Base-by-base conservation (phyloP, 2,888 invertebrate genomes). In the Lasioglossum malachurum region DNA sequence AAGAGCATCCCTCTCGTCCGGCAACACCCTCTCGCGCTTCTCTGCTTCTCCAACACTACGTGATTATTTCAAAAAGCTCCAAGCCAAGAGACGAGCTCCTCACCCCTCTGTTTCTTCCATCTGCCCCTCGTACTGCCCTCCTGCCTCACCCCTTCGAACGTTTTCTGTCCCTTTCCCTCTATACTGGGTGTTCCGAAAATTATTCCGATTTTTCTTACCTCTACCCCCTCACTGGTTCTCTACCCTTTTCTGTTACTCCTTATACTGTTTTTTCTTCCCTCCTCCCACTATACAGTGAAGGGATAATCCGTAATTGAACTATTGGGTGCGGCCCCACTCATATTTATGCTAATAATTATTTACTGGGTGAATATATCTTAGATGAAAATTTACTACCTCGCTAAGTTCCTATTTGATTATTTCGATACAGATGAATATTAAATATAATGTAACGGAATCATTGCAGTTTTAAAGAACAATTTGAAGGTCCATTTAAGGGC, bases 1-100 rank as follows among this genome's bases (percentile, higher is more conserved):
- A 31, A 31, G 67, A 67, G 35, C 23, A 35, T 67, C 67, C 67
- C 88, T 74, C 86, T 83, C 88, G 85, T 67, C 87, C 84, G 78
- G 82, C 87, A 77, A 72, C 87, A 89, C 86, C 85, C 90, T 88
- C 88, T 88, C 85, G 84, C 84, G 83, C 90, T 87, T 84, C 82
- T 83, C 89, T 90, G 93, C 92, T 91, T 91, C 91, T 91, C 88
- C 88, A 93, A 94, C 92, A 91, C 92, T 93, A 93, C 93, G 94
- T 94, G 94, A 94, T 94, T 94, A 94, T 93, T 94, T 93, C 90
- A 93, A 93, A 94, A 94, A 91, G 91, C 92, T 93, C 85, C 67
- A 84, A 91, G 88, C 83, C 91, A 90, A 83, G 88, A 90, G 92
- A 92, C 88, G 91, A 93, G 89, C 82, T 41, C 80, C 44, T 27